Base-by-base conservation (phyloP, 2,888 invertebrate genomes). In the Nomada lathburiana region DNA sequence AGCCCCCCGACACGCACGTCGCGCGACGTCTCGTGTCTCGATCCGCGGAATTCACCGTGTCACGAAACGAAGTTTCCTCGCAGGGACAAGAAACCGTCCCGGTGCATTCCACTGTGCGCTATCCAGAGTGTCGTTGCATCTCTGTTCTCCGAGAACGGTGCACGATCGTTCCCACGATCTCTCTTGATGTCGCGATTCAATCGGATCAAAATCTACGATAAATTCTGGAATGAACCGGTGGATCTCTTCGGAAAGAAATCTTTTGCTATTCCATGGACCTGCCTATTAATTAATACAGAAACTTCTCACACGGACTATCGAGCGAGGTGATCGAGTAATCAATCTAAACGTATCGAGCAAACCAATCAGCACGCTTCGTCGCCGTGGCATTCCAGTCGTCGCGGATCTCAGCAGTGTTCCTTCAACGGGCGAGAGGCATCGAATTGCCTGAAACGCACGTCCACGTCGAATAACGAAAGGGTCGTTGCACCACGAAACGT, bases 151-250 rank as follows among this genome's bases (percentile, higher is more conserved):
- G 50, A 36, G 52, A 47, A 57, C 63, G 73, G 47, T 67, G 76
- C 53, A 83, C 68, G 72, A 11, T 63, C 85, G 36, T 88, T 88
- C 87, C 83, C 87, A 86, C 88, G 86, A 79, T 64, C 76, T 62
- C 50, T 70, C 62, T 73, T 1, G 18, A 42, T 10, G 53, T n/a
- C 53, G 2, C 53, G 53, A 53, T 53, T 4, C n/a, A 9, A n/a
- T 53, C 20, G 20, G 5, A 36, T 36, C 7, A 7, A 36, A 36
- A 36, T 36, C 5, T 36, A 5, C 7, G 36, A 36, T 36, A 36
- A 36, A 36, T 36, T 36, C 7, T 36, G 36, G 36, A 36, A 36
- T 7, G 7, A 36, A 36, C 36, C 36, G 36, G 7, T 36, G 36
- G 7, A 7, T 36, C 36, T 36, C 36, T 36, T 36, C 0, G 7